phyloP scores from a whole-genome alignment of 1,140 invertebrate genomes.

The Homalodisca vitripennis region DNA sequence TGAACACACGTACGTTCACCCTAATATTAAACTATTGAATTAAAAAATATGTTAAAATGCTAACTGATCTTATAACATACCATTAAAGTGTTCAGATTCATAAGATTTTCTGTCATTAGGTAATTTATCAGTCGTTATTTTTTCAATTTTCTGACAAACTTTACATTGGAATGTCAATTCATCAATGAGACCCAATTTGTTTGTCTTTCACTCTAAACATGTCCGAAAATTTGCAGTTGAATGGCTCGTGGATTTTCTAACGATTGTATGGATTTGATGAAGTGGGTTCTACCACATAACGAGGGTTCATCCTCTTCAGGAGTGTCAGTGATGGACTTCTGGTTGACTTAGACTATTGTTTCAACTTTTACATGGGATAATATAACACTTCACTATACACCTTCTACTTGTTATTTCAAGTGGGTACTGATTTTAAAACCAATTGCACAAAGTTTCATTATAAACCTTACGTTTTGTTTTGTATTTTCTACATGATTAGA shows the following conservation, averaged over 20 bases:
- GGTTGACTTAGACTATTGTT: too few relatives aligned
- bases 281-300: too few relatives aligned
- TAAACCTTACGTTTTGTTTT: too few relatives aligned
- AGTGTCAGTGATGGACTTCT: too few relatives aligned
- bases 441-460: too few relatives aligned
- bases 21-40: not conserved
- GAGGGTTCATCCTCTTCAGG: too few relatives aligned
- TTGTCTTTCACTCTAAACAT: not conserved
- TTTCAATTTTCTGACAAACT: not conserved
- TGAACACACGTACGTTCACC: not conserved
- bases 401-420: too few relatives aligned
- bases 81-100: not conserved
- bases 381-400: too few relatives aligned
- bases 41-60: not conserved
- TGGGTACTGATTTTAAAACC: too few relatives aligned
- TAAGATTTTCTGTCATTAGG: not conserved
- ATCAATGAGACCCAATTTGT: not conserved
- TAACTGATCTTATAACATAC: not conserved
- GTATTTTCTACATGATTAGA: too few relatives aligned
- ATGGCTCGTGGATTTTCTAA: not conserved
- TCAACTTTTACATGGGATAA: too few relatives aligned
- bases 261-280: not conserved
- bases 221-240: not conserved
- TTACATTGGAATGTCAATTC: not conserved
- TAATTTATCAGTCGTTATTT: not conserved